Base-by-base conservation (phyloP, 2,113 vertebrate genomes). In the Aspiorhynchus laticeps region DNA sequence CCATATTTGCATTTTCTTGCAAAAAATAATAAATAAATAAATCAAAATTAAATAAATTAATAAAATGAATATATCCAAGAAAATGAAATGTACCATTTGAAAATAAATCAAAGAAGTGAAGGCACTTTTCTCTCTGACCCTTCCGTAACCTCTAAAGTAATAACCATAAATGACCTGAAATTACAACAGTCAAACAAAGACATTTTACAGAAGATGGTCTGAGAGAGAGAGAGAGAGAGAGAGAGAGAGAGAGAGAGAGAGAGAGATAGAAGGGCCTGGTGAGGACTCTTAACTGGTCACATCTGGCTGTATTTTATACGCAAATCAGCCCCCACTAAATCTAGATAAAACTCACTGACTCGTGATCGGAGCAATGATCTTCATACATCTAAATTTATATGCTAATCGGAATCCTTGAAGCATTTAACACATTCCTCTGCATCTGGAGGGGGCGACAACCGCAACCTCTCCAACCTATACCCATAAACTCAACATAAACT, bases 351-450 rank as follows among this genome's bases (percentile, higher is more conserved):
- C 91, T 93, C 95, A 94, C 91, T 93, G 94, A 92, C 89, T 93
- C 93, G 94, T 92, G 94, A 95, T 95, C 95, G 92, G 90, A 90
- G 90, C 95, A 87, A 92, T 93, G 94, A 96, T 95, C 95, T 95
- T 90, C 91, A 94, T 93, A 95, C 92, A 92, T 95, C 95, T 95
- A 95, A 94, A 95, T 96, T 94, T 95, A 94, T 94, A 95, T 95
- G 95, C 94, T 95, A 95, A 96, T 94, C 90, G 91, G 92, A 93
- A 10, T 90, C 93, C 93, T 90, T 91, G 90, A 92, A 91, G 92
- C 93, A 90, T 92, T 93, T 92, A 91, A 93, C 92, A 86, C 94
- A 95, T 95, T 94, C 95, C 95, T 91, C 89, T 94, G 93, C 94
- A 95, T 88, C 91, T 74, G 86, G 86, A 84, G 69, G 69, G 93